Conservation (phyloP, 1,140 invertebrate species). For the Penaeus indicus region DNA sequence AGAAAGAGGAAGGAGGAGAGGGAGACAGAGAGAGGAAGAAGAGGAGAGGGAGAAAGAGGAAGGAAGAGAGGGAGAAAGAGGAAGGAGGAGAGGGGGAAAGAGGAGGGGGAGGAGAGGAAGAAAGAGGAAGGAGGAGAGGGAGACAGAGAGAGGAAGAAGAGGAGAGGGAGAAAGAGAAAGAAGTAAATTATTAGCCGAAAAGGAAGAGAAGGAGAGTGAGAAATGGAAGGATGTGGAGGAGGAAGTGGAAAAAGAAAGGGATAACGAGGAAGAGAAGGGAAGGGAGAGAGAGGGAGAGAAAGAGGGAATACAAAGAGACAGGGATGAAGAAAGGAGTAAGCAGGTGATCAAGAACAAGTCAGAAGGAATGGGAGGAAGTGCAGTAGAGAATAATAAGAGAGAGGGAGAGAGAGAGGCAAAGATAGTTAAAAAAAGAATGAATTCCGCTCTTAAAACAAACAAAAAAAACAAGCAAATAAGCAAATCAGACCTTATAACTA, state of each 20-base stretch:
- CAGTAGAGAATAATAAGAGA: neutral
- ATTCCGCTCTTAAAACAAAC: neutral
- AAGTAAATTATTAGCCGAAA: neutral
- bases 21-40: slow-evolving; percentile 4
- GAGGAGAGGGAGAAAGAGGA: slow-evolving; percentile 10
- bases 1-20: slow-evolving; percentile 11
- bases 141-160: neutral
- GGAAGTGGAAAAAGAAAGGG: slow-evolving; percentile 2
- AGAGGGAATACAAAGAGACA: neutral
- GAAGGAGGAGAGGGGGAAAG: slow-evolving; percentile 9
- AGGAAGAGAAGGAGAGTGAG: slow-evolving; percentile 4
- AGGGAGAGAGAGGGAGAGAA: slow-evolving; percentile 10
- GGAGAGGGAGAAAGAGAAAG: slow-evolving; percentile 10
- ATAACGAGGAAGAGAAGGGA: neutral
- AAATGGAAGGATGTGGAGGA: neutral
- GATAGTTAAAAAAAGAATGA: too few species aligned
- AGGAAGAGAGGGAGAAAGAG: slow-evolving; percentile 10
- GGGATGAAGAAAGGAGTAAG: neutral
- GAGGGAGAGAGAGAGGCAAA: slow-evolving; percentile 9
- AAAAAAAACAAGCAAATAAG: neutral
- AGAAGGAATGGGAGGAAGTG: too few species aligned
- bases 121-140: neutral
- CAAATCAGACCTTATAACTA: neutral
- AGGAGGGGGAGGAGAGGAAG: slow-evolving; percentile 1
- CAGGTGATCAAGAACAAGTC: neutral